Base-by-base conservation (phyloP, 2,113 vertebrate species). In the Silurus asotus region DNA sequence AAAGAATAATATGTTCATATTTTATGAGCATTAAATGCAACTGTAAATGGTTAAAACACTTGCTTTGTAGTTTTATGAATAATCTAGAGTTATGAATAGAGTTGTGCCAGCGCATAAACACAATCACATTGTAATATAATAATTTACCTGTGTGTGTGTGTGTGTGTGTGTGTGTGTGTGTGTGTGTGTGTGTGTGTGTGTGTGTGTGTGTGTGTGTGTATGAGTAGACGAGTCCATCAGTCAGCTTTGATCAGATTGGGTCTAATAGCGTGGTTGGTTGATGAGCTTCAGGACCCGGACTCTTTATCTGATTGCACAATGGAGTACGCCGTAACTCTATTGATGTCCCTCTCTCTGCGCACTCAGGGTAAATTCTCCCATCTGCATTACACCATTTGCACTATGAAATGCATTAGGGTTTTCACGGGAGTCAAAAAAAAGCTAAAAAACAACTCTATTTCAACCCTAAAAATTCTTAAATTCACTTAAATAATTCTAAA, bases 281-380 rank as follows among this genome's bases (percentile, higher is more conserved):
- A 97, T 53, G 93, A 95, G 72, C 94, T 99, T 17, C 94, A 95
- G 76, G 97, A 99, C 59, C 93, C 96, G 0, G 98, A 99, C 88
- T 95, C 94, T 91, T 94, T 99, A 67, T 97, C 96, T 2, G 98
- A 99, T 93, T 97, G 96, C 93, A 97, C 95, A 0, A 93, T 99
- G 90, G 95, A 96, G 86, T 99, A 98, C 87, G 95, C 96, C 0
- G 94, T 96, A 70, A 96, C 97, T 55, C 91, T 99, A 90, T 96
- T 99, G 25, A 97, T 99, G 97, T 99, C 98, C 90, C 96, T 99
- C 67, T 99, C 97, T 91, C 96, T 99, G 80, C 94, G 97, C 28
- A 97, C 95, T 1, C 91, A 96, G 96, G 98, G 98, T 99, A 90
- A 81, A 53, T 14, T 1, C 19, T 51, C 51, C 19, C 9, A 56